These are phyloP conservation scores for Scaptomyza pallida DNA, from an alignment of 1,140 invertebrate genomes.

Conservation along the genomic window DNA sequence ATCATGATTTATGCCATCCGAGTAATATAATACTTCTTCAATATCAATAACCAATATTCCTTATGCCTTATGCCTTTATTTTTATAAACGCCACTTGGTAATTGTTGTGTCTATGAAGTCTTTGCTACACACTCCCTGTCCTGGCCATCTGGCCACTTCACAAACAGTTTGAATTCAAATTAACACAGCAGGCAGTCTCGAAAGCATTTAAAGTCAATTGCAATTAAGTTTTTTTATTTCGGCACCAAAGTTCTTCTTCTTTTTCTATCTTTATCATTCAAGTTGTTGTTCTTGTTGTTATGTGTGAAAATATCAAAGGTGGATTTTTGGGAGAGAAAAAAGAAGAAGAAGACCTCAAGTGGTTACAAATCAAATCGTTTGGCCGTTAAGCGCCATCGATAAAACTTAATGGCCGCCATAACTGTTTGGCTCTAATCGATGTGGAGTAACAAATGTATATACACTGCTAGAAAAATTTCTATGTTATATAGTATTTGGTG, in stretches of 20 bases:
- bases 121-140: background rate
- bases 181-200: constrained; percentile 69
- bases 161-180: constrained; percentile 80
- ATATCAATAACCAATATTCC: constrained; percentile 22
- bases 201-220: constrained; percentile 79
- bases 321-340: constrained; percentile 18
- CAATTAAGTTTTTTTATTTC: constrained; percentile 74
- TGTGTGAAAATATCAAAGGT: constrained; percentile 78
- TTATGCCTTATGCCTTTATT: background rate
- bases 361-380: constrained; percentile 75
- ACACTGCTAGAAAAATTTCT: no score
- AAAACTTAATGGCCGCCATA: constrained; percentile 80
- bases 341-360: constrained; percentile 46
- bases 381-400: constrained; percentile 69
- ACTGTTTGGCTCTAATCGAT: constrained; percentile 62
- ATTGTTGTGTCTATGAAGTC: constrained; percentile 6
- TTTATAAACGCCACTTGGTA: constrained; percentile 47
- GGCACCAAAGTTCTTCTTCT: constrained; percentile 32
- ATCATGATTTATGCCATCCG: constrained; percentile 70
- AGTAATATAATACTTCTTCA: constrained; percentile 48
- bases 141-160: constrained; percentile 47
- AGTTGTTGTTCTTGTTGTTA: constrained; percentile 34
- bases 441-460: constrained; percentile 30
- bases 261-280: no score
- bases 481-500: no score